Base-by-base conservation (phyloP, 2,113 vertebrate genomes). In the Pollimyrus isidori region DNA sequence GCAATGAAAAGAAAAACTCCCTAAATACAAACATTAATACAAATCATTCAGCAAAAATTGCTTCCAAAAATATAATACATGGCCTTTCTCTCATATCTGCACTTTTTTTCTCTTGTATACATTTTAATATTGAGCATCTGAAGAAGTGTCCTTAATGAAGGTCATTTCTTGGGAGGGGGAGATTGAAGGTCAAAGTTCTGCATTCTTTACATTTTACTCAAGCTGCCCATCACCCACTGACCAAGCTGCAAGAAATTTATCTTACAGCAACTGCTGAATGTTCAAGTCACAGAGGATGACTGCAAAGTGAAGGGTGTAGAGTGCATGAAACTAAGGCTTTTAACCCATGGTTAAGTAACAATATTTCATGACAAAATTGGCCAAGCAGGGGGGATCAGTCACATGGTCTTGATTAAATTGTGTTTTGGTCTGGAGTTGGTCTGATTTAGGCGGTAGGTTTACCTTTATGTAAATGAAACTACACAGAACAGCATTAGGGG, bases 121-220 rank as follows among this genome's bases (percentile, higher is more conserved):
- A 26, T 65, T 62, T 45, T 45, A 73, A 88, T 88, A 82, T 89
- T 89, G n/a, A 45, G 45, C n/a, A 80, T 88, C 45, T 50, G 62
- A 52, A 89, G 69, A 39, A 19, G 4, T 86, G 80, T 89, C 80
- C 88, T 86, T 49, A 39, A 62, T 87, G 90, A 91, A 91, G 89
- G 88, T 88, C 90, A 89, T 86, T 88, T 42, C 53, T 83, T 89
- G 26, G 73, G 65, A 13, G 42, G 35, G 23, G 49, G 76, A 17
- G 30, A 6, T 2, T 88, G 88, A 91, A 89, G 88, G 88, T 73
- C 50, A 89, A 90, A 85, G 86, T 53, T 82, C 15, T 88, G 45
- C 76, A 90, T 88, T 86, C 89, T 62, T 89, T 58, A 65, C 26
- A 46, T 42, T 86, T 84, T 42, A 85, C 42, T 45, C 88, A 65